These are phyloP conservation scores for Ladona fulva DNA, from an alignment of 1,140 invertebrate genomes.

Conservation along the genomic window DNA sequence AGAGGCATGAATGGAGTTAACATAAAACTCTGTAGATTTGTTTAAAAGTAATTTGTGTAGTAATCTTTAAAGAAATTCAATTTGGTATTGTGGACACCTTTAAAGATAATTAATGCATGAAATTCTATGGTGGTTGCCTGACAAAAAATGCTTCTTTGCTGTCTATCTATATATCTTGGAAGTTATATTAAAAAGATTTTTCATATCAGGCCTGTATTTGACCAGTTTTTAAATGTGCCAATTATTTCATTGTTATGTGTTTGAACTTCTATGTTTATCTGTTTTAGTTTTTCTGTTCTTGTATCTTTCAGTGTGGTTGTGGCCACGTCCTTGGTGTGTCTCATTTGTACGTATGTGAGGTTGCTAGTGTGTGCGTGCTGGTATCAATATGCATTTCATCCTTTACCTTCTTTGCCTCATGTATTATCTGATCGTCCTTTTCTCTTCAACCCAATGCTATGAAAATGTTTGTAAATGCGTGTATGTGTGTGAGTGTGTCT, in stretches of 20 bases:
- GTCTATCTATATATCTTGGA: constrained; percentile 12
- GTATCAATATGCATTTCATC: background rate
- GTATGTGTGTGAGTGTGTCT: background rate
- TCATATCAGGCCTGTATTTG: background rate
- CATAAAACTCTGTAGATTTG: background rate
- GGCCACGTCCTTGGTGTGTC: constrained; percentile 4
- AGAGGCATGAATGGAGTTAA: background rate
- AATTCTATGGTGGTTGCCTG: background rate
- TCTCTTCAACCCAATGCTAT: background rate
- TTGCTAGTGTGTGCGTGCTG: background rate
- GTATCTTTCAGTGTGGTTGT: constrained; percentile 17
- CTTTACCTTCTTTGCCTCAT: background rate
- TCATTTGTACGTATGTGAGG: constrained; percentile 1
- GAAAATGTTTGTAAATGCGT: background rate
- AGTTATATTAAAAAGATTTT: constrained; percentile 4
- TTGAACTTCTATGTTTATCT: constrained; percentile 6
- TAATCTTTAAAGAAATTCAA: background rate
- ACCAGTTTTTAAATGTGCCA: constrained; percentile 9
- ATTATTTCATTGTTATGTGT: constrained; percentile 13
- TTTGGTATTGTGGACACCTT: background rate
- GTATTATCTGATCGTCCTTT: background rate
- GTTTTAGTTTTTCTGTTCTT: constrained; percentile 14
- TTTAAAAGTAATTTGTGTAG: constrained; percentile 6
- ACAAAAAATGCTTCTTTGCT: constrained; percentile 1
- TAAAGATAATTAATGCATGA: background rate